Conservation (phyloP, 1,140 invertebrate genomes). For the Drosophila neocordata region DNA sequence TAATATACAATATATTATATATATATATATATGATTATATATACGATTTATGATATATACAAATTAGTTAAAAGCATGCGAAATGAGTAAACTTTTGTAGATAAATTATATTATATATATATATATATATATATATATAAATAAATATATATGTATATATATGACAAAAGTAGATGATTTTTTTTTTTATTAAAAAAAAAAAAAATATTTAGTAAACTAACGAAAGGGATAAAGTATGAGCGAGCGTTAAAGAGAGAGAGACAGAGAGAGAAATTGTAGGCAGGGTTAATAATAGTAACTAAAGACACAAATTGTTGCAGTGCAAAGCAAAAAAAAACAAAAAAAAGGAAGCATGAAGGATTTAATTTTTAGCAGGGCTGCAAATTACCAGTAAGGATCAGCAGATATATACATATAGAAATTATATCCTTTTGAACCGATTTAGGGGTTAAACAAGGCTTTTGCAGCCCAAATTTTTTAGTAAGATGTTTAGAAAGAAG, state of each 20-base stretch:
- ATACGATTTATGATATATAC: constrained; percentile 12
- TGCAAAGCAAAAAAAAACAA: constrained; percentile 60
- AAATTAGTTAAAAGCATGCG: constrained; percentile 68
- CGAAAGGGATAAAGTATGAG: constrained; percentile 18
- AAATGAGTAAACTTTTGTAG: constrained; percentile 71
- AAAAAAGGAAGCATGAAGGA: not conserved
- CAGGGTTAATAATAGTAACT: constrained; percentile 77
- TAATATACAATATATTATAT: constrained; percentile 61
- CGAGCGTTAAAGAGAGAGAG: constrained; percentile 21
- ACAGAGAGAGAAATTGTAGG: constrained; percentile 49
- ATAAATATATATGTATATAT: constrained; percentile 37
- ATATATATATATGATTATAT: constrained; percentile 44
- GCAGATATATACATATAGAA: no score
- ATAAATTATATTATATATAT: constrained; percentile 79
- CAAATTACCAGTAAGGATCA: not conserved
- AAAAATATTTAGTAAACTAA: constrained; percentile 34
- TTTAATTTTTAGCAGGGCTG: not conserved
- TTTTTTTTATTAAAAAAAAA: constrained; percentile 13
- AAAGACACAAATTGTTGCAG: constrained; percentile 81
- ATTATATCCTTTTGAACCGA: no score
- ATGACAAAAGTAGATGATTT: constrained; percentile 10
- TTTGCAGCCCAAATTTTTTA: constrained; percentile 20
- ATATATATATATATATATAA: constrained; percentile 64
- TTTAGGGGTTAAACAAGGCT: not conserved
- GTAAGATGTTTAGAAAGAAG: constrained; percentile 6